These are phyloP conservation scores for Pardalotus punctatus DNA, from an alignment of 2,113 vertebrate genomes.

Conservation along the genomic window DNA sequence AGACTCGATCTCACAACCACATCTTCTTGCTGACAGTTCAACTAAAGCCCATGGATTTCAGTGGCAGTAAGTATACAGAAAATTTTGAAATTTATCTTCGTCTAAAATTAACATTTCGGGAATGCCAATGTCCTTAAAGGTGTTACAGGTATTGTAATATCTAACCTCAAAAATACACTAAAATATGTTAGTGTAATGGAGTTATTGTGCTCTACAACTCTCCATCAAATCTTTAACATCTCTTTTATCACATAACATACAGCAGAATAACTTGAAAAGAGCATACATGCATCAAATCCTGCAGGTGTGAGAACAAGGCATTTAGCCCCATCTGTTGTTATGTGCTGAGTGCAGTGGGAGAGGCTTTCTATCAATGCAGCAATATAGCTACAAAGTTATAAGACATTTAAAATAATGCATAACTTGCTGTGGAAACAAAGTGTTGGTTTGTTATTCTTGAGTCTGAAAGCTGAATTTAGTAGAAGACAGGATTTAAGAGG, in stretches of 20 bases:
- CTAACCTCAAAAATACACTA: neutral
- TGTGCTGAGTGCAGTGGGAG: neutral
- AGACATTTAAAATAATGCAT: neutral
- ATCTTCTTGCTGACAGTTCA: neutral
- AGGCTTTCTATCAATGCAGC: neutral
- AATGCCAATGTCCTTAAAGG: neutral
- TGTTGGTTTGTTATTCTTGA: neutral
- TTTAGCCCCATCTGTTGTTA: neutral
- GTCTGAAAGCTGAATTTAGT: neutral
- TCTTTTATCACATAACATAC: neutral
- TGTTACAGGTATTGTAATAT: neutral
- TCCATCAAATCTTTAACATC: constrained; percentile 1
- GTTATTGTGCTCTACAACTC: neutral
- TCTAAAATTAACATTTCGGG: constrained; percentile 11
- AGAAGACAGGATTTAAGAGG: neutral
- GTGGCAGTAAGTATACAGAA: neutral
- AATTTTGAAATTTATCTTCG: neutral
- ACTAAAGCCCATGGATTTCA: neutral
- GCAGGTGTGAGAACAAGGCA: constrained; percentile 13
- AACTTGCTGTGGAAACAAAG: neutral
- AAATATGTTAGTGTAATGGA: neutral
- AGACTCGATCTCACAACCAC: neutral
- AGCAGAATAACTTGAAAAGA: neutral
- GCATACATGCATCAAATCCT: neutral
- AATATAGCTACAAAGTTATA: neutral